A percentile compares a stretch with the other conserved stretches of the same genome.
Evolutionary conservation across 2,888 invertebrate genomes (phyloP).

Genomic region (Blastobasis adustella): DNA sequence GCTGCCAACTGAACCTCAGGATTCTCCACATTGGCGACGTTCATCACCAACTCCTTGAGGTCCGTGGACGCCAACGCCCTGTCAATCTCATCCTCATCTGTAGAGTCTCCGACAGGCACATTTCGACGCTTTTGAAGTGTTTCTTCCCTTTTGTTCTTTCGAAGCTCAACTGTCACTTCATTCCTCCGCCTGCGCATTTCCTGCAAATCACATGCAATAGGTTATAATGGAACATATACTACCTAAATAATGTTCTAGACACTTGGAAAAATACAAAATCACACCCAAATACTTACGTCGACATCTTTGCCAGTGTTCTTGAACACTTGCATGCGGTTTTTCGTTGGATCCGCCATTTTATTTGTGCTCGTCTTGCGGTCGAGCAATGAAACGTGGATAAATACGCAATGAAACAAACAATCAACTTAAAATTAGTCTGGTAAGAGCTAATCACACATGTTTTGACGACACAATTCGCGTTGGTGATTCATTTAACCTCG

Average conservation of each 20-base stretch:
- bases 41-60: constrained; percentile 88
- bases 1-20: constrained; percentile 90
- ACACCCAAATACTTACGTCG: constrained; percentile 84
- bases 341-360: constrained; percentile 86
- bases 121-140: constrained; percentile 96
- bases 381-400: constrained; percentile 37
- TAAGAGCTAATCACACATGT: constrained; percentile 61
- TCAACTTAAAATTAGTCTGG: constrained; percentile 52
- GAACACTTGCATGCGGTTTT: constrained; percentile 93
- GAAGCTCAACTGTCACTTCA: constrained; percentile 96
- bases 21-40: constrained; percentile 87
- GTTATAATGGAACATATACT: constrained; percentile 3
- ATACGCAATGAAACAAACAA: constrained; percentile 62
- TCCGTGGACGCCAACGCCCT: constrained; percentile 81
- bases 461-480: constrained; percentile 50
- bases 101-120: constrained; percentile 91
- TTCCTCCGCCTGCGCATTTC: constrained; percentile 98
- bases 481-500: constrained; percentile 61
- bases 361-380: constrained; percentile 49
- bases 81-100: constrained; percentile 85
- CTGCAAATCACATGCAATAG: constrained; percentile 63
- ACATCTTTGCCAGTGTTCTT: constrained; percentile 99
- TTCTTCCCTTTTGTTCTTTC: constrained; percentile 99
- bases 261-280: not conserved
- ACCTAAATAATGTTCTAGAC: not conserved